phyloP scores from a whole-genome alignment of 1,140 invertebrate genomes.

The Myzus persicae region DNA sequence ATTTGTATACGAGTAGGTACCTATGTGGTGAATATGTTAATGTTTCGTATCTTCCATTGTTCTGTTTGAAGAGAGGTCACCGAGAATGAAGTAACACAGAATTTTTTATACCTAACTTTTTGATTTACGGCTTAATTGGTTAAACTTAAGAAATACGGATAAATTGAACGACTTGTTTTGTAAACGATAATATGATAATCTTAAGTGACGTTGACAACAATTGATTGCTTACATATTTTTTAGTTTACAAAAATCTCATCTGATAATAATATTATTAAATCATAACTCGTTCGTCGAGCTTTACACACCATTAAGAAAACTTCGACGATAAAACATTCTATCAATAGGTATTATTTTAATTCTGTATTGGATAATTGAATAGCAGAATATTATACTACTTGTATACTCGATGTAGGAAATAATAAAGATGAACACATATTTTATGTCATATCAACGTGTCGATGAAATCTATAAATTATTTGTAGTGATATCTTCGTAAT shows the following conservation, averaged over 20 bases:
- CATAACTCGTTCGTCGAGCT: neutral
- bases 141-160: neutral
- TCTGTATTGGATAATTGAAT: neutral
- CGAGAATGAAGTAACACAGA: slow-evolving; percentile 19
- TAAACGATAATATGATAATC: neutral
- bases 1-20: neutral
- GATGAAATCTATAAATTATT: neutral
- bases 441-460: neutral
- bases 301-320: neutral
- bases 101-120: neutral
- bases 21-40: neutral
- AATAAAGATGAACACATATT: neutral
- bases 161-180: slow-evolving; percentile 8
- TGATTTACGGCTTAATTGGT: slow-evolving; percentile 22
- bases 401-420: neutral
- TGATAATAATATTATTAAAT: neutral
- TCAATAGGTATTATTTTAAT: neutral
- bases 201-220: neutral
- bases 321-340: neutral
- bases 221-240: neutral
- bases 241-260: neutral
- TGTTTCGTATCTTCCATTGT: slow-evolving; percentile 14
- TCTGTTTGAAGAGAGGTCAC: slow-evolving; percentile 20
- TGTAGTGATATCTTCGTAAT: neutral
- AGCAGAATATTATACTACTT: neutral